phyloP scores from a whole-genome alignment of 2,888 invertebrate species.

The Phymatocera aterrima region DNA sequence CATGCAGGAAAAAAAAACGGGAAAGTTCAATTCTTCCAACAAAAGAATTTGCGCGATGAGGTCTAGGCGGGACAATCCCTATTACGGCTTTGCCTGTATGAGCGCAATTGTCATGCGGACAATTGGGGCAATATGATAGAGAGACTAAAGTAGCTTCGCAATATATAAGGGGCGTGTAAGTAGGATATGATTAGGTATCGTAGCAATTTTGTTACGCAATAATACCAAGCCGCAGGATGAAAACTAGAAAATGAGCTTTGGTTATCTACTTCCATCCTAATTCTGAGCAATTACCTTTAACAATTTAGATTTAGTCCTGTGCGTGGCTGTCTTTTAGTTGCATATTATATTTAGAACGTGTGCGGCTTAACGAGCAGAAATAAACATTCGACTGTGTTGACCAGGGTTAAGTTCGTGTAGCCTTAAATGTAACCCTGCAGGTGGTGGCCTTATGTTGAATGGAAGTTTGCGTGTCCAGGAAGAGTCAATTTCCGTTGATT shows the following conservation, averaged over 20 bases:
- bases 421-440: no score
- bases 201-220: slow-evolving; percentile 33
- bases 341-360: not conserved
- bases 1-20: not conserved
- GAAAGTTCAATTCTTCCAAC: not conserved
- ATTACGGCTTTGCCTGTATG: not conserved
- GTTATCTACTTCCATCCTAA: slow-evolving; percentile 5
- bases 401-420: not conserved
- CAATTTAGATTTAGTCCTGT: not conserved
- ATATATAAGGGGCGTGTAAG: slow-evolving; percentile 27
- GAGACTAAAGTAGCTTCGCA: slow-evolving; percentile 10
- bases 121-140: slow-evolving; percentile 18
- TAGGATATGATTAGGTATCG: slow-evolving; percentile 38
- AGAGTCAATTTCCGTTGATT: not conserved
- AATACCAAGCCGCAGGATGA: not conserved
- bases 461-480: slow-evolving; percentile 11
- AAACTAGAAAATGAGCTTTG: slow-evolving; percentile 14
- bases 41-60: not conserved
- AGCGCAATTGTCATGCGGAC: slow-evolving; percentile 14
- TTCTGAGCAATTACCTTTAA: slow-evolving; percentile 2
- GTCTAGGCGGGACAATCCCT: not conserved
- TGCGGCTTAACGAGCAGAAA: no score
- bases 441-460: no score
- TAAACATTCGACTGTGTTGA: not conserved
- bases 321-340: not conserved